phyloP scores from a whole-genome alignment of 2,797 vertebrate genomes.

The Protosalanx chinensis region DNA sequence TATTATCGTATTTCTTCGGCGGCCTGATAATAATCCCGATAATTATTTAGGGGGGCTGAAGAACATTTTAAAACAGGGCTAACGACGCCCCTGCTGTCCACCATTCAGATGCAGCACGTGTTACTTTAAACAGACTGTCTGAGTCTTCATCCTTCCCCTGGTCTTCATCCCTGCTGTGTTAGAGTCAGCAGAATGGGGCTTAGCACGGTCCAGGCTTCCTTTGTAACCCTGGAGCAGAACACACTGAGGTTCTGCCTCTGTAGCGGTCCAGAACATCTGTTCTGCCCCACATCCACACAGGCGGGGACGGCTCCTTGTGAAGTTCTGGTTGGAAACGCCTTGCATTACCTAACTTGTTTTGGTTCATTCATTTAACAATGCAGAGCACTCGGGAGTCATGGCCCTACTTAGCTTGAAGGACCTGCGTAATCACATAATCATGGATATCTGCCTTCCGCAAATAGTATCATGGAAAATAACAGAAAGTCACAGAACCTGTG shows the following conservation, averaged over 20 bases:
- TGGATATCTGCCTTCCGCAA: constrained; percentile 13
- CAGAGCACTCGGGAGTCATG: constrained; percentile 33
- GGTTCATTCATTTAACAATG: constrained; percentile 21
- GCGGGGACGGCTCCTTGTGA: constrained; percentile 22
- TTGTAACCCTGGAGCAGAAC: constrained; percentile 29
- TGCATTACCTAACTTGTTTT: constrained; percentile 21
- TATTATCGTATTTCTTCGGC: no score
- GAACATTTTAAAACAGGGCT: no score
- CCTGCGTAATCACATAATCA: constrained; percentile 39
- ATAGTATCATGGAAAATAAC: not conserved
- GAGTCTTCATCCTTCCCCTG: no score
- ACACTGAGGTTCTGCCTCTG: constrained; percentile 9
- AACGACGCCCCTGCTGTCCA: no score
- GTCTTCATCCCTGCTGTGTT: no score
- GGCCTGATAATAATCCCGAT: no score
- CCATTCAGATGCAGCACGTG: no score
- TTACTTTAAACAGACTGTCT: no score
- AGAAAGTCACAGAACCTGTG: not conserved
- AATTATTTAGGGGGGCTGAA: no score
- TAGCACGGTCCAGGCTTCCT: no score
- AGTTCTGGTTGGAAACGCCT: not conserved
- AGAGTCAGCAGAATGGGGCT: no score
- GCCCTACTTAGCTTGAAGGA: constrained; percentile 18
- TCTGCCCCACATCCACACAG: constrained; percentile 27
- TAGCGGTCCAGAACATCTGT: constrained; percentile 22